Evolutionary conservation across 1,140 invertebrate species (phyloP).

Genomic region (Periplaneta americana): DNA sequence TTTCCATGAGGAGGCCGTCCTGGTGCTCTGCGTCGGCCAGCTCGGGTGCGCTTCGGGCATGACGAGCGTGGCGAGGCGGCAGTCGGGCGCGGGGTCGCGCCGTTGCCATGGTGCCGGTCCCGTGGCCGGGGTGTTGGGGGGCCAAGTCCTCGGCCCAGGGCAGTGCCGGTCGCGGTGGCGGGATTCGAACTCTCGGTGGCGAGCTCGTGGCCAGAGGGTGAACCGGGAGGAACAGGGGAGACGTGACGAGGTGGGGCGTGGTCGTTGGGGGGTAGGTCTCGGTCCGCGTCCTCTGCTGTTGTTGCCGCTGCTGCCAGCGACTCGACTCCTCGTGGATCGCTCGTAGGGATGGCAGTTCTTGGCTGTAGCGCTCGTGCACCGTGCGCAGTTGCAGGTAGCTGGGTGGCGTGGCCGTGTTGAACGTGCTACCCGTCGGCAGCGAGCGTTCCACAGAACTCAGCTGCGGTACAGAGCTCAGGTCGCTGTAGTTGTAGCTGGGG

Average conservation of each 20-base stretch:
- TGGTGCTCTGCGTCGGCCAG: constrained; percentile 51
- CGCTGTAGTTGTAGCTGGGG: constrained; percentile 64
- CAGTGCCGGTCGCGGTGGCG: constrained; percentile 40
- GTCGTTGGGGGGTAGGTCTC: constrained; percentile 24
- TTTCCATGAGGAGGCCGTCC: constrained; percentile 47
- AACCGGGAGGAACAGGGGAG: constrained; percentile 28
- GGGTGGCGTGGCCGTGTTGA: constrained; percentile 46
- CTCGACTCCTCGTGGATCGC: constrained; percentile 65
- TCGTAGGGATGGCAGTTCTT: constrained; percentile 64
- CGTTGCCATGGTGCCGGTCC: constrained; percentile 33
- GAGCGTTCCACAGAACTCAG: constrained; percentile 72
- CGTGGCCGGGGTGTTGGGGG: constrained; percentile 31
- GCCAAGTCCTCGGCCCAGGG: constrained; percentile 41
- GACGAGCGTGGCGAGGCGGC: constrained; percentile 53
- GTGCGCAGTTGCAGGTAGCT: constrained; percentile 54
- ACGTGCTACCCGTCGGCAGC: constrained; percentile 36
- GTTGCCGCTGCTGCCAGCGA: constrained; percentile 27
- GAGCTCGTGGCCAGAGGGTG: constrained; percentile 43
- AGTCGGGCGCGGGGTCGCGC: constrained; percentile 46
- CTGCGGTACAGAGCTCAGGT: constrained; percentile 78
- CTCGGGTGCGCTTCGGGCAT: constrained; percentile 59
- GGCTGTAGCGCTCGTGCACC: constrained; percentile 60
- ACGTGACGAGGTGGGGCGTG: constrained; percentile 18
- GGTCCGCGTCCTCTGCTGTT: background rate
- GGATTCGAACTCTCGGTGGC: constrained; percentile 41